Percentiles rank a stretch among this genome's conserved stretches.
Conservation (phyloP, 2,888 invertebrate genomes). For the Mechanitis mazaeus region DNA sequence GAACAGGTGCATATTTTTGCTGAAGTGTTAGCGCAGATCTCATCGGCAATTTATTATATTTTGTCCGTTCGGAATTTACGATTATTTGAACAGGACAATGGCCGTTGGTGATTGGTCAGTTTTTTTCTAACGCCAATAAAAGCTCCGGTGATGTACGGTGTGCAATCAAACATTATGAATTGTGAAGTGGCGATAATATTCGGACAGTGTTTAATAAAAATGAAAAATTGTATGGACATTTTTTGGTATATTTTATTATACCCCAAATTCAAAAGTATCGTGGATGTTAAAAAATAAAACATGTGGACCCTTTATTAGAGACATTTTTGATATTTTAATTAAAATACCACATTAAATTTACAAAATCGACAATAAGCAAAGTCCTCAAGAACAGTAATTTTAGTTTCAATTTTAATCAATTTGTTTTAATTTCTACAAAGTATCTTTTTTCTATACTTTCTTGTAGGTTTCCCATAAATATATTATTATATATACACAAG, state of each 20-base stretch:
- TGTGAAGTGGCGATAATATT: constrained; percentile 36
- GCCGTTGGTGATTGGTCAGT: constrained; percentile 61
- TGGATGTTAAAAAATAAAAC: constrained; percentile 16
- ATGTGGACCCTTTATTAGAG: no score
- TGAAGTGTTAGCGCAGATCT: constrained; percentile 68
- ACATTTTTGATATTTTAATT: no score
- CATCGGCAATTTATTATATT: constrained; percentile 77
- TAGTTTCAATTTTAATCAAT: no score
- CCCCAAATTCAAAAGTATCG: not conserved
- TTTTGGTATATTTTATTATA: constrained; percentile 18
- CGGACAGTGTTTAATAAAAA: constrained; percentile 30
- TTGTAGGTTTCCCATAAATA: no score
- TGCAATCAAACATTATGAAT: constrained; percentile 37
- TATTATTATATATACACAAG: no score
- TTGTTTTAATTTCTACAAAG: no score
- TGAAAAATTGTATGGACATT: constrained; percentile 26
- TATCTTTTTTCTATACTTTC: no score
- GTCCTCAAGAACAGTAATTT: no score
- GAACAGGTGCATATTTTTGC: constrained; percentile 36
- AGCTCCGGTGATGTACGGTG: constrained; percentile 37
- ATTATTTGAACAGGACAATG: constrained; percentile 72
- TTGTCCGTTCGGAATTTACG: constrained; percentile 74
- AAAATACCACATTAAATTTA: no score
- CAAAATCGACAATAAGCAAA: no score
- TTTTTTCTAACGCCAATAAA: constrained; percentile 70